phyloP scores from a whole-genome alignment of 2,888 invertebrate species.

The Eurytoma adleriae region DNA sequence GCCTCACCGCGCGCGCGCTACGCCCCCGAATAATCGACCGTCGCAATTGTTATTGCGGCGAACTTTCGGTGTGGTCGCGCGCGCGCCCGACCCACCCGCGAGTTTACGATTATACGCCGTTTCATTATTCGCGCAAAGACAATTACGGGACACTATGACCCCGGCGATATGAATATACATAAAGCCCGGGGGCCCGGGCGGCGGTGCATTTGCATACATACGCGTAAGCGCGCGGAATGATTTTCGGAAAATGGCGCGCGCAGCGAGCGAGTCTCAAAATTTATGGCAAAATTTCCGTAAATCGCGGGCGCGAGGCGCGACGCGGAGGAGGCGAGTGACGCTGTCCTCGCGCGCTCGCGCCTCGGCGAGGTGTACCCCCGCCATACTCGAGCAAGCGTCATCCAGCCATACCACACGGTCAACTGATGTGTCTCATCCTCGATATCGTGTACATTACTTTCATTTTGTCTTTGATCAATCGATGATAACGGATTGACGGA shows the following conservation, averaged over 20 bases:
- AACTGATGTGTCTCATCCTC: conserved; percentile 18
- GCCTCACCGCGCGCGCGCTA: background rate
- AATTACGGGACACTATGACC: conserved; percentile 47
- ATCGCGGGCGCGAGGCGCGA: background rate
- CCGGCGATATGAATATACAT: conserved; percentile 42
- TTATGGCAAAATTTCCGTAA: conserved; percentile 41
- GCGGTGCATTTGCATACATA: conserved; percentile 44
- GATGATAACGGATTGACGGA: background rate
- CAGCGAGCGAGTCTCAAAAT: conserved; percentile 24
- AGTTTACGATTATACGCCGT: conserved; percentile 46
- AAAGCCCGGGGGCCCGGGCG: background rate
- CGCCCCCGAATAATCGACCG: conserved; percentile 16
- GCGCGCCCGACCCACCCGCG: background rate
- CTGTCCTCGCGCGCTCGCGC: no score
- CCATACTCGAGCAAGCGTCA: conserved; percentile 47
- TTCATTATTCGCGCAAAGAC: conserved; percentile 33
- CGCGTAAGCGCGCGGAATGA: conserved; percentile 37
- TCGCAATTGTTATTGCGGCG: conserved; percentile 11
- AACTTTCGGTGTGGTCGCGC: background rate
- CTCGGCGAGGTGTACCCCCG: conserved; percentile 26
- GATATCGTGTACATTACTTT: conserved; percentile 46
- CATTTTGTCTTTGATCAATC: conserved; percentile 33
- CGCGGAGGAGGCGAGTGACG: background rate
- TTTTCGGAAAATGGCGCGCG: conserved; percentile 46
- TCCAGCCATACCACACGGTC: conserved; percentile 16